Conservation (phyloP, 2,797 vertebrate genomes). For the Crenuchus spilurus region DNA sequence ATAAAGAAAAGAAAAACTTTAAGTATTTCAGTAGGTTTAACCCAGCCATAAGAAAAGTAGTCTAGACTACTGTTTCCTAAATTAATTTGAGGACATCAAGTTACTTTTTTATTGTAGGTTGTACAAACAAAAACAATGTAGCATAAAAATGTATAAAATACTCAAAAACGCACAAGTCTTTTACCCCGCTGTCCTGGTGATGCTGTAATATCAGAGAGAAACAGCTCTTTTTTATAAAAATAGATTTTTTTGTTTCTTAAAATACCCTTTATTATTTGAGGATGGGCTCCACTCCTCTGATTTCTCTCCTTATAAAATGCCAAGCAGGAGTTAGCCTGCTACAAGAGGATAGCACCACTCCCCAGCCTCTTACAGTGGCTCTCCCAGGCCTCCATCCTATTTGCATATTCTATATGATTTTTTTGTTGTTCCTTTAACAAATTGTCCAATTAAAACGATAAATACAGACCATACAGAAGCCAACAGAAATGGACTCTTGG, state of each 20-base stretch:
- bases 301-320: conserved; percentile 15
- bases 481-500: conserved; percentile 74
- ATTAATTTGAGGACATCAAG: conserved; percentile 48
- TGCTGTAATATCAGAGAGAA: conserved; percentile 77
- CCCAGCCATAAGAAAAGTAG: conserved; percentile 72
- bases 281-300: conserved; percentile 55
- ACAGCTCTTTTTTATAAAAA: conserved; percentile 83
- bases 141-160: conserved; percentile 79
- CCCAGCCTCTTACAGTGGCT: conserved; percentile 56
- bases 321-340: conserved; percentile 24
- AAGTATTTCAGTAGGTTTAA: conserved; percentile 56
- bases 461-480: conserved; percentile 76
- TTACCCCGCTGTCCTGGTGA: conserved; percentile 56
- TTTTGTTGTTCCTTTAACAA: conserved; percentile 65
- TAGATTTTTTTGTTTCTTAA: conserved; percentile 86
- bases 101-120: conserved; percentile 59
- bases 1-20: conserved; percentile 51
- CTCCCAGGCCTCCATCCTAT: conserved; percentile 74
- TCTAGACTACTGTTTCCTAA: conserved; percentile 52
- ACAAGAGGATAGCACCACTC: conserved; percentile 53
- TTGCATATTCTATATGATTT: conserved; percentile 81
- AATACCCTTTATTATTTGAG: conserved; percentile 83
- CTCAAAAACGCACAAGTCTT: conserved; percentile 72
- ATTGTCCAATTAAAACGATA: conserved; percentile 77
- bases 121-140: conserved; percentile 73